phyloP scores from a whole-genome alignment of 2,888 invertebrate genomes.

The Muschampia plurimacula region DNA sequence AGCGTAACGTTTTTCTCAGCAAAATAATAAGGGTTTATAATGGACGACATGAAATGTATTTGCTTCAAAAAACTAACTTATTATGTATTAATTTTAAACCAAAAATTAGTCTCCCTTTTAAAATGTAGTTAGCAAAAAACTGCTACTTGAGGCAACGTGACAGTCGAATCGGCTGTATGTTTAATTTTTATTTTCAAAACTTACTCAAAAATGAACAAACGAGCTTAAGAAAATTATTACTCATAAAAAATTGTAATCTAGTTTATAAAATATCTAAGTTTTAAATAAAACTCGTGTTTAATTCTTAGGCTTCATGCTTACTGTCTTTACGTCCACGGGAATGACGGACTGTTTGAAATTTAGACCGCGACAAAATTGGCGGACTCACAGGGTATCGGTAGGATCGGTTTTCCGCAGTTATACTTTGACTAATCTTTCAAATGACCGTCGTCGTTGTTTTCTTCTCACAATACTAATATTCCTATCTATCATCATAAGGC shows the following conservation, averaged over 20 bases:
- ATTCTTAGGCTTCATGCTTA: neutral
- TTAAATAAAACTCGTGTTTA: neutral
- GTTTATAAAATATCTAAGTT: neutral
- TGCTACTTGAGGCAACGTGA: constrained; percentile 21
- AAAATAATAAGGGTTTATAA: neutral
- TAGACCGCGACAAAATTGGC: neutral
- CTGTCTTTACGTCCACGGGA: neutral
- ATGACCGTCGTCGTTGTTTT: too few species aligned
- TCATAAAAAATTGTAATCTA: neutral
- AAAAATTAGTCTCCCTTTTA: neutral
- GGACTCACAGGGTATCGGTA: neutral
- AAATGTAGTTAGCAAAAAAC: neutral
- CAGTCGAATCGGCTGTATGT: constrained; percentile 9
- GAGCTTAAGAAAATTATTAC: constrained; percentile 23
- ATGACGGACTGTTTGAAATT: neutral
- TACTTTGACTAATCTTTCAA: too few species aligned
- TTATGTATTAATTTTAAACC: too few species aligned
- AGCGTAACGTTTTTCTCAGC: too few species aligned
- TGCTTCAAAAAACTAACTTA: neutral
- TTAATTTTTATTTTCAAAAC: neutral
- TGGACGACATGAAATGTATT: neutral
- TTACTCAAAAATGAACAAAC: constrained; percentile 16
- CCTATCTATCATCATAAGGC: too few species aligned
- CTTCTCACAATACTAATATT: too few species aligned
- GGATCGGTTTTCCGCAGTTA: neutral